Percentiles rank a stretch among this genome's conserved stretches.
phyloP scores from a whole-genome alignment of 1,140 invertebrate species.

The Tribolium castaneum region DNA sequence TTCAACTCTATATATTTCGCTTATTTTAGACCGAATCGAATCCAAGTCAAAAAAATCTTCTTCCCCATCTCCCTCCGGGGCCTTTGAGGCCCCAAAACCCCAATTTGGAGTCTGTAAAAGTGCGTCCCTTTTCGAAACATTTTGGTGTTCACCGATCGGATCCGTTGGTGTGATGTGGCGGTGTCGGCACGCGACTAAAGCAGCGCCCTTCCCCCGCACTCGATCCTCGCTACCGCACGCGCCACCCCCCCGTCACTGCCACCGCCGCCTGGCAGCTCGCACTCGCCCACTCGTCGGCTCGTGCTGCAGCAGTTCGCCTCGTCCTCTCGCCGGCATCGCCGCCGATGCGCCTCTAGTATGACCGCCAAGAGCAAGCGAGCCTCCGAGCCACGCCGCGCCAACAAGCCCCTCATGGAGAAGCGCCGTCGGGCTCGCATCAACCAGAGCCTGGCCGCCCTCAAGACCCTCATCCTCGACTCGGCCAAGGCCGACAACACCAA shows the following conservation, averaged over 20 bases:
- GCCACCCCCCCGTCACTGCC: constrained; percentile 44
- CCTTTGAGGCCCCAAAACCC: background rate
- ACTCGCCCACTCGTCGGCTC: constrained; percentile 52
- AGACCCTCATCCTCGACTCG: constrained; percentile 80
- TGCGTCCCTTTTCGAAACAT: constrained; percentile 9
- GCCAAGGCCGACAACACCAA: constrained; percentile 77
- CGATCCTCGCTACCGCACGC: constrained; percentile 48
- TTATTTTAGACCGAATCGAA: background rate
- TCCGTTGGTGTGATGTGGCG: constrained; percentile 61
- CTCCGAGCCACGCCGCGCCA: constrained; percentile 69
- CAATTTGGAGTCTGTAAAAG: background rate
- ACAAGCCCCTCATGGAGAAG: constrained; percentile 95
- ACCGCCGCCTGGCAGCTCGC: constrained; percentile 49
- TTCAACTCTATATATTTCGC: no score
- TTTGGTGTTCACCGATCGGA: constrained; percentile 52
- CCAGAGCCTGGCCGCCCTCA: constrained; percentile 86
- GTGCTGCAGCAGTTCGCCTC: constrained; percentile 12
- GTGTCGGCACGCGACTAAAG: constrained; percentile 65
- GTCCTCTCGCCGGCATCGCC: background rate
- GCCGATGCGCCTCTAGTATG: constrained; percentile 51
- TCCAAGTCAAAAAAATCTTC: background rate
- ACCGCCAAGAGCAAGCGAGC: constrained; percentile 61
- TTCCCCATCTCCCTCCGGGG: background rate
- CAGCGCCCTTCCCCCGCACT: constrained; percentile 48
- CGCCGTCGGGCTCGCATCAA: constrained; percentile 88